These are phyloP conservation scores for Adoxophyes honmai DNA, from an alignment of 1,140 invertebrate genomes.

Conservation along the genomic window DNA sequence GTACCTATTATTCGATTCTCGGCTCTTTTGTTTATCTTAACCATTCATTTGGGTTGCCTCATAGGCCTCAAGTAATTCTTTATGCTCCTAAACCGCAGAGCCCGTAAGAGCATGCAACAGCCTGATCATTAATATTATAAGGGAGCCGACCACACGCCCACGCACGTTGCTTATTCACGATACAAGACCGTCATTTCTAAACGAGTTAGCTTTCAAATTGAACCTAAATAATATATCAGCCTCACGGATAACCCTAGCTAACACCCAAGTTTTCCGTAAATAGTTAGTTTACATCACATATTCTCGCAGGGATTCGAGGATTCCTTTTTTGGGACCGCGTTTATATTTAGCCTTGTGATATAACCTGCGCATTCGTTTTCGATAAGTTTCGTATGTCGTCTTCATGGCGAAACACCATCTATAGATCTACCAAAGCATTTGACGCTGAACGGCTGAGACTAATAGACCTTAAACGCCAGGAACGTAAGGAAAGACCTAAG, in stretches of 20 bases:
- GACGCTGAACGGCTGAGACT: too few relatives aligned
- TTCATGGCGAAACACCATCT: too few relatives aligned
- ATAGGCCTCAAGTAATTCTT: too few relatives aligned
- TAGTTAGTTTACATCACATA: neutral
- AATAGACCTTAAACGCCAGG: too few relatives aligned
- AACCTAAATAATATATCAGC: constrained; percentile 59
- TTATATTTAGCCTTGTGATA: neutral
- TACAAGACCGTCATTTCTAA: constrained; percentile 48
- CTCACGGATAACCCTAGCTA: neutral
- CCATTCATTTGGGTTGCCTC: too few relatives aligned
- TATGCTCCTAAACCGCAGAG: too few relatives aligned
- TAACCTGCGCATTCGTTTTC: too few relatives aligned
- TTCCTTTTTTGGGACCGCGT: neutral
- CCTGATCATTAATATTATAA: constrained; percentile 17
- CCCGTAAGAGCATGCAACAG: neutral
- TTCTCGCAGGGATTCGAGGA: neutral
- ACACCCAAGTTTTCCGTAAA: neutral
- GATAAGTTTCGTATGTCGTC: too few relatives aligned
- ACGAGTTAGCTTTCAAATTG: constrained; percentile 62
- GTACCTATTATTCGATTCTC: too few relatives aligned
- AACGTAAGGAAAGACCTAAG: too few relatives aligned
- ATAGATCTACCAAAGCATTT: too few relatives aligned
- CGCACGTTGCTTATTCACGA: constrained; percentile 60
- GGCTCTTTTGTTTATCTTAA: too few relatives aligned
- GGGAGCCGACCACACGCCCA: constrained; percentile 36